These are phyloP conservation scores for Amphiprion clarkii DNA, from an alignment of 2,797 vertebrate genomes.

Conservation along the genomic window DNA sequence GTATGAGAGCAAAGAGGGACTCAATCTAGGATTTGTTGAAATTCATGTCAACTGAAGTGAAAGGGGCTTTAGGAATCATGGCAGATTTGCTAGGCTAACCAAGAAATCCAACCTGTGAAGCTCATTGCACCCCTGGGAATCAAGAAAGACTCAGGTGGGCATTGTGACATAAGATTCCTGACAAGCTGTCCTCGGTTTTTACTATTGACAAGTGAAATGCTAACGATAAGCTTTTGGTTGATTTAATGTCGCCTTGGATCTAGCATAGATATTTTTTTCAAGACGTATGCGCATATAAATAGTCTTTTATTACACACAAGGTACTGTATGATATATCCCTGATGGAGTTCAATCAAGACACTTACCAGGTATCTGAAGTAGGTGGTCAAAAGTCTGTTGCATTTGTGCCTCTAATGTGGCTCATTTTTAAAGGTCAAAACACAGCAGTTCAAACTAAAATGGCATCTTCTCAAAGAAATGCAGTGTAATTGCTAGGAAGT, in stretches of 20 bases:
- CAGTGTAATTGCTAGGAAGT: too few species aligned
- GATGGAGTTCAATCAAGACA: too few species aligned
- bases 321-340: too few species aligned
- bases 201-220: neutral
- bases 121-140: neutral
- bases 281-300: neutral
- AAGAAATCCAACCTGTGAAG: constrained; percentile 13
- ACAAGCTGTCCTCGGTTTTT: neutral
- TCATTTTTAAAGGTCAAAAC: neutral
- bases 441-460: neutral
- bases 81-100: constrained; percentile 26
- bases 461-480: too few species aligned
- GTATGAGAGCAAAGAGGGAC: neutral
- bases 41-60: constrained; percentile 16
- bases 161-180: constrained; percentile 9
- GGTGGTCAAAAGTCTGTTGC: neutral
- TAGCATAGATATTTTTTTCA: neutral
- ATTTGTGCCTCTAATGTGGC: neutral
- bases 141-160: neutral
- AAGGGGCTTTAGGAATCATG: constrained; percentile 22
- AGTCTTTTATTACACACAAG: neutral
- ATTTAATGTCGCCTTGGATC: neutral
- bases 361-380: neutral
- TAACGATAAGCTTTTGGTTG: neutral
- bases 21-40: constrained; percentile 23